Percentiles rank a stretch among this genome's conserved stretches.
These are phyloP conservation scores for Chaetoderma sp. DNA, from an alignment of 2,888 invertebrate genomes.

Conservation along the genomic window DNA sequence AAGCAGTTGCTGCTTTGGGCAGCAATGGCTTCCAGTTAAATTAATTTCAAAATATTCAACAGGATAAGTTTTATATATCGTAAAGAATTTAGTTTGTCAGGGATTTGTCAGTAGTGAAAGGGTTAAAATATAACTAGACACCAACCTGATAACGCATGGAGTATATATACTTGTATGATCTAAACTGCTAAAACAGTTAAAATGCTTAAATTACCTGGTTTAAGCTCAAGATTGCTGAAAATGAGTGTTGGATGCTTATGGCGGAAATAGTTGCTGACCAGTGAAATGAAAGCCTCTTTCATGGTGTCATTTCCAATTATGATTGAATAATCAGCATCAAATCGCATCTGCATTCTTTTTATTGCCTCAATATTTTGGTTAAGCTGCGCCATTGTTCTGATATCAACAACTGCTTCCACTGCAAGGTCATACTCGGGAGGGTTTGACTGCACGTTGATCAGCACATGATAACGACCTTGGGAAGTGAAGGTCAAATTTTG, in stretches of 20 bases:
- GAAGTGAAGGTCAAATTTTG: conserved; percentile 36
- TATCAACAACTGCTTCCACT: conserved; percentile 35
- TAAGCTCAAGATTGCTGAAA: not conserved
- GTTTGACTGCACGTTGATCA: conserved; percentile 36
- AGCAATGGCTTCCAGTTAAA: too few species aligned
- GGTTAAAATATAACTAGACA: too few species aligned
- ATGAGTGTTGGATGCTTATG: not conserved
- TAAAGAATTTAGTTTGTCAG: too few species aligned
- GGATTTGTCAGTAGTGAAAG: too few species aligned
- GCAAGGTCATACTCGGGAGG: conserved; percentile 44
- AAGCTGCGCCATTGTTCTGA: conserved; percentile 31
- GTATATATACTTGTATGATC: too few species aligned
- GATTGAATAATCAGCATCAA: conserved; percentile 42
- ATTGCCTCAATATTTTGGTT: conserved; percentile 35
- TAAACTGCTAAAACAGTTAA: too few species aligned
- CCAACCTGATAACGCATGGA: too few species aligned
- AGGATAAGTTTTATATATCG: too few species aligned
- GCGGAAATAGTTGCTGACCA: conserved; percentile 3
- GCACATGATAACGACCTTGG: conserved; percentile 39
- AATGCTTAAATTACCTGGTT: conserved; percentile 1
- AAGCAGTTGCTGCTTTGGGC: too few species aligned
- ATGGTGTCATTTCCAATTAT: conserved; percentile 21
- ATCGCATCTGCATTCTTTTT: conserved; percentile 39
- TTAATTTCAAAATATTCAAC: too few species aligned
- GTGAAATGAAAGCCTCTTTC: conserved; percentile 2